Conservation (phyloP, 2,888 invertebrate genomes). For the Nephrotoma guestfalica region DNA sequence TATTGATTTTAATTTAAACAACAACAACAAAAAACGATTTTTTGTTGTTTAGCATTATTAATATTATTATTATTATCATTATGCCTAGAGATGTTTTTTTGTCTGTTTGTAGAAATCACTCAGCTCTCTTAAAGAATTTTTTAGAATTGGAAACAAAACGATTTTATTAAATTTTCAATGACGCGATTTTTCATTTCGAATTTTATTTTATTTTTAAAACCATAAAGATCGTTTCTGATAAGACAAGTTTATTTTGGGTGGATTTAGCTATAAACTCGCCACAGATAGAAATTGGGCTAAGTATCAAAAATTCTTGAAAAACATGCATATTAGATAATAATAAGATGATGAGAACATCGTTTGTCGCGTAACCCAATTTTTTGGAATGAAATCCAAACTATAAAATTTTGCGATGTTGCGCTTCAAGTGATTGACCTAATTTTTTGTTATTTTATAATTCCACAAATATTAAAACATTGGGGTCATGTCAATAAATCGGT, state of each 20-base stretch:
- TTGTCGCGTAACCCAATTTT: background rate
- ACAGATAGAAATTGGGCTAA: background rate
- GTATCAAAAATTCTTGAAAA: background rate
- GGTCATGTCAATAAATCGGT: background rate
- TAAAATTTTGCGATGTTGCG: background rate
- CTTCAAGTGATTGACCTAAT: background rate
- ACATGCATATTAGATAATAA: background rate
- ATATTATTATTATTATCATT: background rate
- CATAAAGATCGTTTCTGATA: background rate
- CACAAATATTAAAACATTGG: background rate
- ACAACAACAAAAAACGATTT: background rate
- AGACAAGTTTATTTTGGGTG: background rate
- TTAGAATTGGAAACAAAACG: background rate
- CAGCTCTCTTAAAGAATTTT: background rate
- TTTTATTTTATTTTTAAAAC: background rate
- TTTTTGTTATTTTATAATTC: background rate
- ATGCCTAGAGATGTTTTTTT: background rate
- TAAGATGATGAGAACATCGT: background rate
- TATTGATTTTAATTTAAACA: background rate
- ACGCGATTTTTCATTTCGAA: background rate
- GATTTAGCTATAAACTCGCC: background rate
- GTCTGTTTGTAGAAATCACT: background rate
- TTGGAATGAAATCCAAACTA: background rate
- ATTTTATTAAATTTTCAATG: background rate
- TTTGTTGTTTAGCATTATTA: background rate